These are phyloP conservation scores for Cinclus cinclus DNA, from an alignment of 2,113 vertebrate species.

Conservation along the genomic window DNA sequence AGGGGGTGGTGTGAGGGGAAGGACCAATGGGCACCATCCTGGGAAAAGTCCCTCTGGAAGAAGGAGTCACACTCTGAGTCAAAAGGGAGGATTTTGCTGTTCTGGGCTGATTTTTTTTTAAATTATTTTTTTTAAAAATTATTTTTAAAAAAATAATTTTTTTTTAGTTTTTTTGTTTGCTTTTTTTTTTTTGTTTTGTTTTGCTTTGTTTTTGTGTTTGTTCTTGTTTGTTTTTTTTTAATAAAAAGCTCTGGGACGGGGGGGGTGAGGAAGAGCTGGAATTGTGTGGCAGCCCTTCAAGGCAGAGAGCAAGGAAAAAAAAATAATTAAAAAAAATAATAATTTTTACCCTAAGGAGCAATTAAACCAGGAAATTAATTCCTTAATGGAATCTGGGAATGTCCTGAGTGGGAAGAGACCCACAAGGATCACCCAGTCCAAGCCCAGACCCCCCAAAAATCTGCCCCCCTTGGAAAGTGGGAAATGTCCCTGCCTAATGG, in stretches of 20 bases:
- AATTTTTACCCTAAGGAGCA: background rate
- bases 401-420: background rate
- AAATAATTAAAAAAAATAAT: background rate
- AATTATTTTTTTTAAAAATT: too few relatives aligned
- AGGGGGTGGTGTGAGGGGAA: background rate
- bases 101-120: background rate
- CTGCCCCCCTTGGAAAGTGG: too few relatives aligned
- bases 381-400: background rate
- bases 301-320: background rate
- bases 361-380: background rate
- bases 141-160: too few relatives aligned
- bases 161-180: too few relatives aligned
- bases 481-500: too few relatives aligned
- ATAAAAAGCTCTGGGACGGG: background rate
- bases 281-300: background rate
- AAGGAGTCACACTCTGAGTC: slow-evolving; percentile 22
- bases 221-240: background rate
- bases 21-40: background rate
- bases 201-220: too few relatives aligned
- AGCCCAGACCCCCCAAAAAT: background rate
- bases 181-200: background rate
- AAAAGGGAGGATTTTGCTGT: background rate
- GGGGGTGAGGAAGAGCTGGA: background rate
- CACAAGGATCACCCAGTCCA: background rate
- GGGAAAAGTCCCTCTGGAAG: slow-evolving; percentile 17